These are phyloP conservation scores for Magallana ariakensis DNA, from an alignment of 1,140 invertebrate species.

Conservation along the genomic window DNA sequence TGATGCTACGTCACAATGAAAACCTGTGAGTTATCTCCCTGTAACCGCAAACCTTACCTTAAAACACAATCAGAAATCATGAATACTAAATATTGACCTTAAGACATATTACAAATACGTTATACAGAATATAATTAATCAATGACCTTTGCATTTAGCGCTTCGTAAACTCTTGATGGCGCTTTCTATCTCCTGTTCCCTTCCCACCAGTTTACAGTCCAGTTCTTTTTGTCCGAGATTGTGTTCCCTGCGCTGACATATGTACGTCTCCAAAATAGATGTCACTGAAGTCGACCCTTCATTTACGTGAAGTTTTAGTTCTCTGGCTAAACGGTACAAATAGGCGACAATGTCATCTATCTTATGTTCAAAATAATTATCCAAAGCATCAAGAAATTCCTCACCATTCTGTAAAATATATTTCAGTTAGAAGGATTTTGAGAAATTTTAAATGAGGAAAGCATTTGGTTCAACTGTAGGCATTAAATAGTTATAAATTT, in stretches of 20 bases:
- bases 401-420: neutral
- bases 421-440: too few relatives aligned
- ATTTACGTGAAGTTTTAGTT: neutral
- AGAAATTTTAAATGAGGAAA: too few relatives aligned
- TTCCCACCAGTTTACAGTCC: neutral
- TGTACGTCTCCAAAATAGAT: neutral
- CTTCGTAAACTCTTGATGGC: neutral
- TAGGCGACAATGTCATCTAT: neutral
- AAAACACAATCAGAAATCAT: too few relatives aligned
- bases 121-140: too few relatives aligned
- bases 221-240: neutral
- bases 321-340: neutral
- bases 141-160: neutral
- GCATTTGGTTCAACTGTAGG: too few relatives aligned
- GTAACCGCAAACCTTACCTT: too few relatives aligned
- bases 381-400: neutral
- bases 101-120: too few relatives aligned
- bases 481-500: too few relatives aligned
- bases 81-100: too few relatives aligned
- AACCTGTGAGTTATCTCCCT: too few relatives aligned
- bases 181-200: neutral
- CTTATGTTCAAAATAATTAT: neutral
- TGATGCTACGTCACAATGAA: too few relatives aligned
- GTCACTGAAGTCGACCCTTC: neutral
- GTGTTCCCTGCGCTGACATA: neutral